A percentile compares a stretch with the other conserved stretches of the same genome.
Conservation (phyloP, 2,113 vertebrate species). For the Ammodytes dubius region DNA sequence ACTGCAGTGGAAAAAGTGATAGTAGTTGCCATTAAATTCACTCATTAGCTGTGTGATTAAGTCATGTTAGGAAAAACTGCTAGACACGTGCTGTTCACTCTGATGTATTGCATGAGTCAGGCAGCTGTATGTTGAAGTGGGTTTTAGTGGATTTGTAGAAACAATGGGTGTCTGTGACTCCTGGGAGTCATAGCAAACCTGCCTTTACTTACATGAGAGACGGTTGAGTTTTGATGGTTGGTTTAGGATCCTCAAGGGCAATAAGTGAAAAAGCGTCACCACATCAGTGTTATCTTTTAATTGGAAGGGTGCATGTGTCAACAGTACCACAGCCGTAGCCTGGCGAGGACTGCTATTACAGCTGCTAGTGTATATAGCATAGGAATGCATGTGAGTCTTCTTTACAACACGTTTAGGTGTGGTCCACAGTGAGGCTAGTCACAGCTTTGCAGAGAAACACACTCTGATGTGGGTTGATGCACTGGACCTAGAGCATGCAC, state of each 20-base stretch:
- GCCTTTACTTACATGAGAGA: slow-evolving; percentile 4
- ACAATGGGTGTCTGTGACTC: slow-evolving; percentile 16
- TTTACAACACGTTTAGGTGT: slow-evolving; percentile 35
- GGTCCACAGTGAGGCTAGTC: slow-evolving; percentile 9
- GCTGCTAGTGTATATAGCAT: slow-evolving; percentile 27
- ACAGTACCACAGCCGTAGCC: background rate
- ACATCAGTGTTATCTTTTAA: background rate
- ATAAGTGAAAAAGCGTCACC: background rate
- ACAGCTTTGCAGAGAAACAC: slow-evolving; percentile 5
- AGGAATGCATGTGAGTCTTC: slow-evolving; percentile 11
- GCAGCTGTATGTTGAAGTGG: slow-evolving; percentile 28
- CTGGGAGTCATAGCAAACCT: slow-evolving; percentile 3
- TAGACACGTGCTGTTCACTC: slow-evolving; percentile 12
- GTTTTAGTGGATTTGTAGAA: background rate
- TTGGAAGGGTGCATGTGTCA: slow-evolving; percentile 6
- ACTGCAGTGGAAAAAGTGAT: slow-evolving; percentile 56
- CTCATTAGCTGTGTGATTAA: slow-evolving; percentile 55
- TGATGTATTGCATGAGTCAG: slow-evolving; percentile 39
- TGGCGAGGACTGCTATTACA: slow-evolving; percentile 19
- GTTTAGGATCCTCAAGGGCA: background rate
- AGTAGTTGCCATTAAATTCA: slow-evolving; percentile 15
- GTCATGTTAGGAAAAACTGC: slow-evolving; percentile 52
- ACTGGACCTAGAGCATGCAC: background rate
- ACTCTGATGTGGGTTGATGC: background rate
- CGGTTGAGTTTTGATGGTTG: background rate